Evolutionary conservation across 2,797 vertebrate species (phyloP).

Genomic region (Austrolebias charrua): DNA sequence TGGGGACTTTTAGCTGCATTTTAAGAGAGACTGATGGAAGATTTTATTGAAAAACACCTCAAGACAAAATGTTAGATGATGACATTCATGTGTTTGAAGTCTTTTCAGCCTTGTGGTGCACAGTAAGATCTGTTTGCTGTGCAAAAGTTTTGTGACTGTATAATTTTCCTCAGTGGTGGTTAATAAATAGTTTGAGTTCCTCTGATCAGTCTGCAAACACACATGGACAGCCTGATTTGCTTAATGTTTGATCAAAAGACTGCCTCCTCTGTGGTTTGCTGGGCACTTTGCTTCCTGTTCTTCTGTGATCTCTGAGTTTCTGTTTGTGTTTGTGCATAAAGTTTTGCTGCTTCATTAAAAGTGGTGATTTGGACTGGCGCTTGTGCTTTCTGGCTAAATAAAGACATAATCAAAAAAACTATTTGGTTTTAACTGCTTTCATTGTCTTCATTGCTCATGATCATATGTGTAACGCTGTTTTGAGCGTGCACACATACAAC

Average conservation of each 20-base stretch:
- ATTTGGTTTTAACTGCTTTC: constrained; percentile 12
- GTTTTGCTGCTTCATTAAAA: constrained; percentile 19
- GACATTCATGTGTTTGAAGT: neutral
- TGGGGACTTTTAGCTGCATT: neutral
- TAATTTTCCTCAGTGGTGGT: neutral
- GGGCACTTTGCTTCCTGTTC: constrained; percentile 29
- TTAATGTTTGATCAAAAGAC: constrained; percentile 52
- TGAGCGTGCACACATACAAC: neutral
- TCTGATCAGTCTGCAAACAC: constrained; percentile 22
- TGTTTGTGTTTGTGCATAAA: constrained; percentile 8
- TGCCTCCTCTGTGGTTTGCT: constrained; percentile 42
- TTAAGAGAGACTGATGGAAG: neutral
- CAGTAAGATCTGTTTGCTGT: neutral
- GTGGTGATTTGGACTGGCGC: constrained; percentile 11
- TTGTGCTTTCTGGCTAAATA: constrained; percentile 14
- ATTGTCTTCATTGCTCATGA: constrained; percentile 4
- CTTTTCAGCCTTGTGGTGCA: neutral
- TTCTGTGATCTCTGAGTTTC: constrained; percentile 14
- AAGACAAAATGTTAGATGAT: neutral
- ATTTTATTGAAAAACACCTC: neutral
- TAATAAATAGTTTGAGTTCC: constrained; percentile 1
- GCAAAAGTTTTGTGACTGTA: neutral
- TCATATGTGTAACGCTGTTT: neutral
- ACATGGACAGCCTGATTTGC: constrained; percentile 38
- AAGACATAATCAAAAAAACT: neutral